Percentiles rank a stretch among this genome's conserved stretches.
Evolutionary conservation across 2,113 vertebrate genomes (phyloP).

Genomic region (Misgurnus mizolepis): DNA sequence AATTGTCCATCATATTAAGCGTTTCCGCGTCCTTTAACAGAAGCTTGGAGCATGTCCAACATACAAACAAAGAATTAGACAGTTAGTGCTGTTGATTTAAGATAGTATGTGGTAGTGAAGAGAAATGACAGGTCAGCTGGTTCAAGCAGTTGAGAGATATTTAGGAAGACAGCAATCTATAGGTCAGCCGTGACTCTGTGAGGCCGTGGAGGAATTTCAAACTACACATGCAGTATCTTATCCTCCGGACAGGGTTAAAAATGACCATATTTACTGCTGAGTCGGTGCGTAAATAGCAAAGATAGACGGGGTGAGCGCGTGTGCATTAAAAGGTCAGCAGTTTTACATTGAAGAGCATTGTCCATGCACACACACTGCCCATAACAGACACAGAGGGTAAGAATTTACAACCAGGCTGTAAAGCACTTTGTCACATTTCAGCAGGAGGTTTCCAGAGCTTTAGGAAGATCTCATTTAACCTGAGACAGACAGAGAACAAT

Average conservation of each 20-base stretch:
- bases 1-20: not conserved
- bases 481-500: constrained; percentile 38
- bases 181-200: constrained; percentile 16
- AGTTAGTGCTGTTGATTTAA: not conserved
- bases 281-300: constrained; percentile 34
- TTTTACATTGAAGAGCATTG: constrained; percentile 40
- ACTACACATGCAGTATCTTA: constrained; percentile 38
- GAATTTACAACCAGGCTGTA: constrained; percentile 54
- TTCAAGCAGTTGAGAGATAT: not conserved
- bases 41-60: constrained; percentile 5
- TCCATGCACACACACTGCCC: constrained; percentile 23
- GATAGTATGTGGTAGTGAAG: constrained; percentile 1
- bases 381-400: constrained; percentile 42
- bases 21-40: constrained; percentile 8
- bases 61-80: constrained; percentile 30
- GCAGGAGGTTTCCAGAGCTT: constrained; percentile 50
- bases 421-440: constrained; percentile 55
- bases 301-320: constrained; percentile 22
- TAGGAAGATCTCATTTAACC: constrained; percentile 50
- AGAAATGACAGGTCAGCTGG: not conserved
- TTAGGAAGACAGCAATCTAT: constrained; percentile 1
- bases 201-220: constrained; percentile 23
- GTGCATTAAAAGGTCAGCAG: constrained; percentile 35
- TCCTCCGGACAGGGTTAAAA: constrained; percentile 47
- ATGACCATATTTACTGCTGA: constrained; percentile 44